A percentile compares a stretch with the other conserved stretches of the same genome.
phyloP scores from a whole-genome alignment of 2,797 vertebrate species.

The Sebastes taczanowskii region DNA sequence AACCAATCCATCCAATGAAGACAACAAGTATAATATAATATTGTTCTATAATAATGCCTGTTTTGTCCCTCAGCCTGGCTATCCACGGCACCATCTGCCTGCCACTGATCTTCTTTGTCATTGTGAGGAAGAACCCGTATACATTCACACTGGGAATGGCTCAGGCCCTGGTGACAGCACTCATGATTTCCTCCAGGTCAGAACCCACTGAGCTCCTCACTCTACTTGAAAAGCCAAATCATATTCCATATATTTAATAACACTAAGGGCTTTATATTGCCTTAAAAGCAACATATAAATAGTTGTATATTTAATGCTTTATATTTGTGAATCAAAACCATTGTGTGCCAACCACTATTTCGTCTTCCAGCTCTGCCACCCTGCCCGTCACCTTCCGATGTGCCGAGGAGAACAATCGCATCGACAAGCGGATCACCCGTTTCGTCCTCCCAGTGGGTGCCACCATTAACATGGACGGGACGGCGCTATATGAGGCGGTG shows the following conservation, averaged over 20 bases:
- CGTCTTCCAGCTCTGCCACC: conserved; percentile 89
- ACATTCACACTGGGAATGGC: conserved; percentile 94
- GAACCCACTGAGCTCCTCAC: background rate
- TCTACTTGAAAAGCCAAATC: background rate
- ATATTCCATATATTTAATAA: background rate
- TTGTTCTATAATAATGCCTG: background rate
- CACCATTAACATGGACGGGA: conserved; percentile 99
- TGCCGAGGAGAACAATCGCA: conserved; percentile 92
- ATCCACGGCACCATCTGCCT: conserved; percentile 90
- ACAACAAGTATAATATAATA: too few species aligned
- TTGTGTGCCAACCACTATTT: background rate
- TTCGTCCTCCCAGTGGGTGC: conserved; percentile 97
- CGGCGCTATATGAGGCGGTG: conserved; percentile 96
- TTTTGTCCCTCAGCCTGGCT: conserved; percentile 84
- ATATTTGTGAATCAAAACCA: background rate
- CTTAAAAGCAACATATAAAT: background rate
- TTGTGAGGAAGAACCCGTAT: conserved; percentile 96
- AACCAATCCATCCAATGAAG: background rate
- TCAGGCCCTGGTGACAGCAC: conserved; percentile 94
- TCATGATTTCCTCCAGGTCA: conserved; percentile 99
- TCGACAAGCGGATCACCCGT: conserved; percentile 96
- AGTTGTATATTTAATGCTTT: background rate
- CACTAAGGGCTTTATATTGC: background rate
- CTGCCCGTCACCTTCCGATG: conserved; percentile 96
- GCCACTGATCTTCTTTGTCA: conserved; percentile 91